Evolutionary conservation across 2,113 vertebrate species (phyloP).

Genomic region (Zapornia atra): DNA sequence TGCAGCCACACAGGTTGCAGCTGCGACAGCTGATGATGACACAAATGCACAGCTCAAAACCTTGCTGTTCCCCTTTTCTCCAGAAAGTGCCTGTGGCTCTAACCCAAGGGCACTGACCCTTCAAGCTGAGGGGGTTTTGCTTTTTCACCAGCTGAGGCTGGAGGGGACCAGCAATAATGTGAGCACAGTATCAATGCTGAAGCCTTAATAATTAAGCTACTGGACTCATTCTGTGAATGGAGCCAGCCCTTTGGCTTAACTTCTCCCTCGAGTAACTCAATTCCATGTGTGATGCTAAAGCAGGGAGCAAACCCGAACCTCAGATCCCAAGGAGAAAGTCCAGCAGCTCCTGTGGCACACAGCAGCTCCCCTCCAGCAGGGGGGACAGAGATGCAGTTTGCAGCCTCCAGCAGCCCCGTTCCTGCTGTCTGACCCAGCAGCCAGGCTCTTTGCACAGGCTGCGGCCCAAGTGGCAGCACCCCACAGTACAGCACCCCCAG

Average conservation of each 20-base stretch:
- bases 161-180: accelerated
- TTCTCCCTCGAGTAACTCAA: not conserved
- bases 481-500: too few relatives aligned
- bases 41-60: too few relatives aligned
- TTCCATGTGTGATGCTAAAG: not conserved
- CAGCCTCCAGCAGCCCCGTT: accelerated
- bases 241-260: not conserved
- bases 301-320: not conserved
- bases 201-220: not conserved
- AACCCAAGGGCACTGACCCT: accelerated
- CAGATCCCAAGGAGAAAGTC: too few relatives aligned
- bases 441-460: accelerated
- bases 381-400: accelerated
- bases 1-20: accelerated
- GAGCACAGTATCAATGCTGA: not conserved
- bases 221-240: not conserved
- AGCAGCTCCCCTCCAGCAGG: accelerated
- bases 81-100: not conserved
- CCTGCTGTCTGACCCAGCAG: accelerated
- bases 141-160: not conserved
- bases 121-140: accelerated
- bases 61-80: not conserved
- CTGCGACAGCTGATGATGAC: accelerated
- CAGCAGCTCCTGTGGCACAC: accelerated
- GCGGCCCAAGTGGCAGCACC: too few relatives aligned